Evolutionary conservation across 2,888 invertebrate genomes (phyloP), one percentile per base, ranked within the genome.

Genomic region (Lasioglossum lativentre): DNA sequence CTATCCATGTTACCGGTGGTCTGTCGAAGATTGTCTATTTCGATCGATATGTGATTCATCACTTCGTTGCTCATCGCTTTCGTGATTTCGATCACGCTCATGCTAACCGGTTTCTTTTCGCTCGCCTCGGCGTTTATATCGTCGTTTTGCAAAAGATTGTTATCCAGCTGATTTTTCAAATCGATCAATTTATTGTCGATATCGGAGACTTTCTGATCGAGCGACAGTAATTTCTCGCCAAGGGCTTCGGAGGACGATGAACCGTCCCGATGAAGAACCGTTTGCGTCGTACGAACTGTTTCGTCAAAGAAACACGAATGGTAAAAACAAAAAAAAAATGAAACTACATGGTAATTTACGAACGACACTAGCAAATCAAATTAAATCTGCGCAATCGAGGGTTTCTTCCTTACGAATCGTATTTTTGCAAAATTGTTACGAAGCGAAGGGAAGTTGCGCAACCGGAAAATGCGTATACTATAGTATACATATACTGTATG

Each of bases 121-220:
- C 98, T 98, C 0, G 98, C 98, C 94, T 98, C 98, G 0, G 97
- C 98, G 92, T 98, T 98, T 86, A 98, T 97, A 92, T 98, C 98
- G 93, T 98, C 98, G 71, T 93, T 95, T 80, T 97, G 97, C 83
- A 98, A 95, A 92, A 97, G 97, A 94, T 98, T 98, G 92, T 96
- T 97, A 93, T 98, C 98, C 90, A 98, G 96, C 95, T 98, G 98
- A 93, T 97, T 97, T 94, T 98, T 98, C 78, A 98, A 95, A 63
- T 97, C 97, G 84, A 97, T 97, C 88, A 98, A 95, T 95, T 98
- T 98, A 16, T 96, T 96, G 94, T 98, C 98, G 91, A 98, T 98
- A 91, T 98, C 97, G 80, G 97, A 97, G 1, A 98, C 98, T 95
- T 98, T 98, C 94, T 97, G 97, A 95, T 98, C 98, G 76, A 98